phyloP scores from a whole-genome alignment of 2,797 vertebrate genomes.

The Microctenopoma lineatum region DNA sequence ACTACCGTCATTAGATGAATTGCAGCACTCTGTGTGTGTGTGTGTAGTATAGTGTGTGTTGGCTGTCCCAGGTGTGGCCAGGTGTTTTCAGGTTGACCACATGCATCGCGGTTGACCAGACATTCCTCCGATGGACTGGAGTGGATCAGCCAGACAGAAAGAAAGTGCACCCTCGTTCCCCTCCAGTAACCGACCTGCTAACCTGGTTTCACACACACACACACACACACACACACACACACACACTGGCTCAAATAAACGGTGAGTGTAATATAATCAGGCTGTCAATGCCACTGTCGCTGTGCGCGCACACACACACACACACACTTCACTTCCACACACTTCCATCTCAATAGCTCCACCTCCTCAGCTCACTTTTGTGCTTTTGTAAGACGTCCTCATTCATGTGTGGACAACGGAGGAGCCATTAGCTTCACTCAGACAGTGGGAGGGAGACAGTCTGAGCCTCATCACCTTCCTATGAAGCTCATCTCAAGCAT shows the following conservation, averaged over 20 bases:
- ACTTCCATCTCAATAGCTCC: slow-evolving; percentile 32
- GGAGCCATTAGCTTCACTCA: slow-evolving; percentile 68
- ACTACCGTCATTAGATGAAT: slow-evolving; percentile 53
- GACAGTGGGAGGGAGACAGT: slow-evolving; percentile 61
- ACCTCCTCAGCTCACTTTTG: slow-evolving; percentile 42
- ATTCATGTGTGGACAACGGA: slow-evolving; percentile 68
- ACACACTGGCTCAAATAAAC: slow-evolving; percentile 33
- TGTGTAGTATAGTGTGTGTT: slow-evolving; percentile 30
- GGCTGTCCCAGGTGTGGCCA: slow-evolving; percentile 72
- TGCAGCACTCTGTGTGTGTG: slow-evolving; percentile 11
- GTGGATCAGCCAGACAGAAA: slow-evolving; percentile 68
- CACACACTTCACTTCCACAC: slow-evolving; percentile 28
- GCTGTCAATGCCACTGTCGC: slow-evolving; percentile 23
- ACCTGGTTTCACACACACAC: slow-evolving; percentile 17
- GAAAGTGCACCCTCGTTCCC: slow-evolving; percentile 51
- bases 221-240: slow-evolving; percentile 14
- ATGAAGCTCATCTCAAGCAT: slow-evolving; percentile 67
- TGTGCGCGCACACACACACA: slow-evolving; percentile 10
- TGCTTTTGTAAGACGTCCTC: slow-evolving; percentile 45
- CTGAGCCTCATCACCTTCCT: slow-evolving; percentile 63
- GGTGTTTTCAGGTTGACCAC: slow-evolving; percentile 73
- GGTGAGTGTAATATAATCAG: slow-evolving; percentile 50
- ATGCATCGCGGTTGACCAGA: slow-evolving; percentile 63
- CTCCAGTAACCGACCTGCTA: slow-evolving; percentile 39
- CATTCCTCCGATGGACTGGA: slow-evolving; percentile 76